Percentiles rank a stretch among this genome's conserved stretches.
Conservation (phyloP, 2,888 invertebrate genomes). For the Acrobasis suavella region DNA sequence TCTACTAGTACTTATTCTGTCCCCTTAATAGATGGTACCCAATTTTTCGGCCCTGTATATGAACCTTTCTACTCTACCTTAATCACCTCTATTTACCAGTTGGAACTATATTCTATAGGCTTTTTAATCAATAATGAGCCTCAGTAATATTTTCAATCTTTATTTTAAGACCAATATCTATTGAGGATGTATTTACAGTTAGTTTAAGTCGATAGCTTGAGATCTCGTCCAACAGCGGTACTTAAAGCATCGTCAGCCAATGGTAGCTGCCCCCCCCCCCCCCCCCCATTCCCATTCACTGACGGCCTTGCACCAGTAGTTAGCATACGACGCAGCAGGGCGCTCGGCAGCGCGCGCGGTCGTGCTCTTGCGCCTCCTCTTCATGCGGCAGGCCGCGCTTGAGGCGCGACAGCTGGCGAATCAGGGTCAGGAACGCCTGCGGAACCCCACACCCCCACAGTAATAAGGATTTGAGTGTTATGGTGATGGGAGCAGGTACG, state of each 20-base stretch:
- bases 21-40: too few species aligned
- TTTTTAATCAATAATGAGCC: too few species aligned
- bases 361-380: conserved; percentile 35
- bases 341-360: conserved; percentile 37
- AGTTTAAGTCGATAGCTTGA: background rate
- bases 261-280: too few species aligned
- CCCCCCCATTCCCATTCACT: too few species aligned
- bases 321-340: conserved; percentile 46
- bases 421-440: conserved; percentile 71
- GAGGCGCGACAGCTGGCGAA: conserved; percentile 63
- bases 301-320: background rate
- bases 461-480: background rate
- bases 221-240: conserved; percentile 4
- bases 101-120: background rate
- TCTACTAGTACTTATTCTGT: too few species aligned
- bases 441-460: conserved; percentile 17
- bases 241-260: too few species aligned
- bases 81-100: background rate
- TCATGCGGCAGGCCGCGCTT: conserved; percentile 54
- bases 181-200: conserved; percentile 7
- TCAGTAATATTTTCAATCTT: background rate
- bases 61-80: too few species aligned
- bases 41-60: too few species aligned
- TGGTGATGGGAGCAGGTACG: background rate
- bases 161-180: conserved; percentile 6